Evolutionary conservation across 2,888 invertebrate species (phyloP), one percentile per base, ranked within the genome.

Genomic region (Drosophila austrosaltans): DNA sequence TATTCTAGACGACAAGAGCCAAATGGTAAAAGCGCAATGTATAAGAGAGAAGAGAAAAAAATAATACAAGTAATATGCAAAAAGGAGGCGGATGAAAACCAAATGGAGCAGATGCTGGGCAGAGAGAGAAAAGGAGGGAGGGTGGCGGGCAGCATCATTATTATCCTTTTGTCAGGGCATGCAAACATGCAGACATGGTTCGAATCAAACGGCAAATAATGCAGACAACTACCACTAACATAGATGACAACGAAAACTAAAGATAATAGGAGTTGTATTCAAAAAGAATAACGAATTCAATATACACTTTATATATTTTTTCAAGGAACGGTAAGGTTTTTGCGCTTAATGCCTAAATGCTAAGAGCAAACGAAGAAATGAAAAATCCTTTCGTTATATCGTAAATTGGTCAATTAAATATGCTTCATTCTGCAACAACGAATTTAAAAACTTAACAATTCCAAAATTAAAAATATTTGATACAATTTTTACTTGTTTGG

Each of bases 141-240:
- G 54, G 58, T 36, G 54, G 16, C 16, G 59, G 53, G 63, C 70
- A 70, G 71, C 76, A 69, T 75, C 63, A 68, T 71, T 62, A 76
- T 86, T 72, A 69, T 83, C 89, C 84, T 87, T 74, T 83, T 83
- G 83, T 83, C 75, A 87, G 79, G 20, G 82, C 87, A 83, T 83
- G 83, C 87, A 87, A 83, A 83, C 84, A 83, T 83, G 63, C 87
- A 74, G 82, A 89, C 87, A 80, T 71, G 76, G 87, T 69, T 57
- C 75, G 75, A 83, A 86, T 86, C 89, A 89, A 88, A 88, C 74
- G 66, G 78, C 89, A 83, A 82, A 78, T 88, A 82, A 78, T 86
- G 87, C 87, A 78, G 81, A 88, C 83, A 69, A 74, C 76, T 75
- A 62, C 67, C 70, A 78, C 8, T 5, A 59, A 8, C 42, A 48